Conservation (phyloP, 2,888 invertebrate genomes). For the Netelia melanura region DNA sequence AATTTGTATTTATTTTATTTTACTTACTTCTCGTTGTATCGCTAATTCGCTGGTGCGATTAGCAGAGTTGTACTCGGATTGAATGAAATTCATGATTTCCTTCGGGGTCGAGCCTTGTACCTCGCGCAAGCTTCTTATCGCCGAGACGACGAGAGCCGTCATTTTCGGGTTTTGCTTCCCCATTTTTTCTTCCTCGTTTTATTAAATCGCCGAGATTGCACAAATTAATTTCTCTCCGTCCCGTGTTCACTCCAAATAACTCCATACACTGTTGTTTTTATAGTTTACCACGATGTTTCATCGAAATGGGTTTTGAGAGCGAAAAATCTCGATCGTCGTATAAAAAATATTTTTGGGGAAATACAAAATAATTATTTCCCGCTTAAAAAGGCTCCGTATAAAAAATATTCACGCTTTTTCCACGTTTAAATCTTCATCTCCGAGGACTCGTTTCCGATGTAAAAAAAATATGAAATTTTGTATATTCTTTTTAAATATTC, state of each 20-base stretch:
- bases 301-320: constrained; percentile 25
- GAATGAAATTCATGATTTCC: constrained; percentile 81
- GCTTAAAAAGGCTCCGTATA: constrained; percentile 5
- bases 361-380: constrained; percentile 20
- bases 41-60: constrained; percentile 65
- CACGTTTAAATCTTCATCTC: not conserved
- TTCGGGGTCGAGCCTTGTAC: constrained; percentile 80
- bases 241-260: not conserved
- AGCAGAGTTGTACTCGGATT: constrained; percentile 75
- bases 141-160: constrained; percentile 79
- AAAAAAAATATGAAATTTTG: not conserved
- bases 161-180: constrained; percentile 78
- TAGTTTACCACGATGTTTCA: constrained; percentile 45
- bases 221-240: constrained; percentile 38
- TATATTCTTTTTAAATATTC: not conserved
- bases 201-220: not conserved
- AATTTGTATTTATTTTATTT: not conserved
- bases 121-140: constrained; percentile 80
- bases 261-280: constrained; percentile 46
- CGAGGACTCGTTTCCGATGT: not conserved
- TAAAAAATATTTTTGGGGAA: constrained; percentile 5
- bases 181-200: constrained; percentile 65
- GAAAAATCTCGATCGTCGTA: constrained; percentile 26
- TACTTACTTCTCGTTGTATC: constrained; percentile 78
- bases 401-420: not conserved